Evolutionary conservation across 2,797 vertebrate genomes (phyloP).

Genomic region (Spea hammondii): DNA sequence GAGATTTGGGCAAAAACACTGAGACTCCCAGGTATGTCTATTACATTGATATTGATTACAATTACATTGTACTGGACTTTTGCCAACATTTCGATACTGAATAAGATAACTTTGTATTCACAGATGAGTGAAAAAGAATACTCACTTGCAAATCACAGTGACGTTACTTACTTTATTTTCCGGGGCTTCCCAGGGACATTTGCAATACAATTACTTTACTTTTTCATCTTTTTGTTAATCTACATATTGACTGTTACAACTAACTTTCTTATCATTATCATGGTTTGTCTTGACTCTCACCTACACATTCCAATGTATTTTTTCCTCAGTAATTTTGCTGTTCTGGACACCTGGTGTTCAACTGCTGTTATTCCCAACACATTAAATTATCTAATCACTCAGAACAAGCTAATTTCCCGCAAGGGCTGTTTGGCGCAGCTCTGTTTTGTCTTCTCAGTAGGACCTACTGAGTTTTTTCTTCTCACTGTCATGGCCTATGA

Average conservation of each 20-base stretch:
- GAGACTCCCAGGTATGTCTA: no score
- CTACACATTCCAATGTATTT: slow-evolving; percentile 44
- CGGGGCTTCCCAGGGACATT: slow-evolving; percentile 19
- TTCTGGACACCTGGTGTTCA: slow-evolving; percentile 33
- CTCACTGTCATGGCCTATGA: slow-evolving; percentile 45
- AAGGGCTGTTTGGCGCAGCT: slow-evolving; percentile 31
- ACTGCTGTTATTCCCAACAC: slow-evolving; percentile 38
- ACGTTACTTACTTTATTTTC: slow-evolving; percentile 32
- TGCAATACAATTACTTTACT: slow-evolving; percentile 17
- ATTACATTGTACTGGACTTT: no score
- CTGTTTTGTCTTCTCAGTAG: slow-evolving; percentile 31
- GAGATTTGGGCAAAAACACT: no score
- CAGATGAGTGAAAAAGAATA: slow-evolving; percentile 1
- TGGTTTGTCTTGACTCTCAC: slow-evolving; percentile 15
- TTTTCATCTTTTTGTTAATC: slow-evolving; percentile 19
- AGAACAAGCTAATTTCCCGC: slow-evolving; percentile 25
- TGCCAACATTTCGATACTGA: no score
- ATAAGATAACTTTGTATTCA: not conserved
- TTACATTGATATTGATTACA: no score
- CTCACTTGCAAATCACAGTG: slow-evolving; percentile 9
- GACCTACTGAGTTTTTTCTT: slow-evolving; percentile 30
- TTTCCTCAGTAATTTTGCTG: slow-evolving; percentile 34
- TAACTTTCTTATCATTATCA: slow-evolving; percentile 31
- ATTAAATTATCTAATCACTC: slow-evolving; percentile 24
- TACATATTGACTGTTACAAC: slow-evolving; percentile 29